Base-by-base conservation (phyloP, 2,888 invertebrate genomes). In the Eupsilia transversa region DNA sequence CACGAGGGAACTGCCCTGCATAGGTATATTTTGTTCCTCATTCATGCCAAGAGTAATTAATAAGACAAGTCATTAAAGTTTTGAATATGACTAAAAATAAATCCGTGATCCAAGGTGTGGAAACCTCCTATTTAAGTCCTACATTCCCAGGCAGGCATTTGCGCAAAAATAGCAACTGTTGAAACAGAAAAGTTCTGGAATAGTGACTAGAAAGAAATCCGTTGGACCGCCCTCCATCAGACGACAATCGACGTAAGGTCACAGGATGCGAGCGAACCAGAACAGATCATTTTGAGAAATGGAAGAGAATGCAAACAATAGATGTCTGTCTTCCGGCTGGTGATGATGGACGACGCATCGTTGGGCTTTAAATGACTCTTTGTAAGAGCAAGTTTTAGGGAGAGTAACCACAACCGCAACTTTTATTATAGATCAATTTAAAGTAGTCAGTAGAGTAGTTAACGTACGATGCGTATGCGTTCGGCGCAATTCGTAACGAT, bases 401-500 rank as follows among this genome's bases (percentile, higher is more conserved):
- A 43, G 17, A 46, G 64, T 20, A 65, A 49, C 30, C 17, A 41
- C 14, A 49, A 20, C 20, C 30, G 41, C 9, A 27, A 41, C 59
- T 5, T 46, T 35, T 10, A 38, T 33, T 43, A 10, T 17, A 23
- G 23, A 30, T 12, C 4, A 27, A 6, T 33, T 68, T 7, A 54
- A 6, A 33, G 9, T 35, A 17, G 33, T 1, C 56, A 57, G 56
- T 59, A 33, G 6, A 57, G 23, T n/a, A 46, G 12, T 43, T 27
- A 6, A 30, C 27, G 27, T 41, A 41, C 33, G 27, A 33, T 30
- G 63, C 49, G 54, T 81, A 35, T 60, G 66, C 41, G 74, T 52
- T 56, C 23, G 20, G 7, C 23, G 14, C 56, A 80, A 74, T 46
- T 80, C 23, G 60, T 69, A 14, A 70, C 78, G 1, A 76, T 60